Conservation (phyloP, 2,888 invertebrate species). For the Drosophila meridiana region DNA sequence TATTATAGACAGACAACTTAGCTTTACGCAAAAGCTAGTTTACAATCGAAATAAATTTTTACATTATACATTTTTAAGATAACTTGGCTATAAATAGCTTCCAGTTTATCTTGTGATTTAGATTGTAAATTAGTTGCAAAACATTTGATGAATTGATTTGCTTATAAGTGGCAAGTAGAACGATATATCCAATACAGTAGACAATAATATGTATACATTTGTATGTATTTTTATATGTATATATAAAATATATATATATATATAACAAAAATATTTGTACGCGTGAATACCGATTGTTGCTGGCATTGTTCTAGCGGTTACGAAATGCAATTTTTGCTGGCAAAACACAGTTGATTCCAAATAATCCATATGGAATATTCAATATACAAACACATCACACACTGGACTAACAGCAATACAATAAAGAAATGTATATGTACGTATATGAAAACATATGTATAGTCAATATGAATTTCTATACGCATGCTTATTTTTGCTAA, state of each 20-base stretch:
- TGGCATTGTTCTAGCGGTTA: not conserved
- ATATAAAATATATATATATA: not conserved
- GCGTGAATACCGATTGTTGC: not conserved
- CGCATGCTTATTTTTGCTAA: constrained; percentile 20
- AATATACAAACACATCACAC: not conserved
- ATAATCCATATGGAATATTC: constrained; percentile 3
- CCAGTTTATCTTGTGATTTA: too few species aligned
- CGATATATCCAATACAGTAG: too few species aligned
- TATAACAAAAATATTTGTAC: not conserved
- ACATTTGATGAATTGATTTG: too few species aligned
- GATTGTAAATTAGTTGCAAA: too few species aligned
- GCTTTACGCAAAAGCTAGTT: too few species aligned
- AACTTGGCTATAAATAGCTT: too few species aligned
- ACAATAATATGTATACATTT: not conserved
- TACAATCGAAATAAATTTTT: too few species aligned
- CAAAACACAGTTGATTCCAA: constrained; percentile 8
- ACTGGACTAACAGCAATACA: not conserved
- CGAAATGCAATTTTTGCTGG: constrained; percentile 15
- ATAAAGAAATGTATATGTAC: not conserved
- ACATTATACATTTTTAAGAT: too few species aligned
- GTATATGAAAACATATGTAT: not conserved
- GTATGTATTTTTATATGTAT: not conserved
- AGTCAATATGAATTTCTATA: constrained; percentile 1
- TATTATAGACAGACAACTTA: too few species aligned
- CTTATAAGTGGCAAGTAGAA: too few species aligned